Evolutionary conservation across 2,888 invertebrate genomes (phyloP).

Genomic region (Mamestra brassicae): DNA sequence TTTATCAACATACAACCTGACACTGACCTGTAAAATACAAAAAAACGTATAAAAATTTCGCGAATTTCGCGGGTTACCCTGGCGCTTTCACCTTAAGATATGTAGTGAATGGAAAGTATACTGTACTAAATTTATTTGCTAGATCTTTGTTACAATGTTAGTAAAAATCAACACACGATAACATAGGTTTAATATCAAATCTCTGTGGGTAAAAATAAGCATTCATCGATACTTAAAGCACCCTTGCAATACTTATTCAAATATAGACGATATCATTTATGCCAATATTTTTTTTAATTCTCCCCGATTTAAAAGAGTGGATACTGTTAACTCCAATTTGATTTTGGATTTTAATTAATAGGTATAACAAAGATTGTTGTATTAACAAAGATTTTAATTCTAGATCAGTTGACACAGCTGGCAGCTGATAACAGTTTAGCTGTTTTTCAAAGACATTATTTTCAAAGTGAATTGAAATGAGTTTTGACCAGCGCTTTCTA

Average conservation of each 20-base stretch:
- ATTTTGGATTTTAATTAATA: background rate
- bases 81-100: no score
- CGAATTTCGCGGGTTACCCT: no score
- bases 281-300: background rate
- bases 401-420: background rate
- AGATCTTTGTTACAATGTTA: no score
- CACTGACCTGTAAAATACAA: no score
- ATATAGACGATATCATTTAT: background rate
- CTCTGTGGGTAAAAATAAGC: background rate
- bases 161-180: no score
- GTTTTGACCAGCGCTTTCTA: background rate
- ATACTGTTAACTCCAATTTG: background rate
- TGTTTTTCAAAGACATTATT: background rate
- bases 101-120: no score
- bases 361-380: no score
- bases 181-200: background rate
- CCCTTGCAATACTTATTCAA: background rate
- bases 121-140: no score
- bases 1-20: no score
- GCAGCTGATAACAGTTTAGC: background rate
- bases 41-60: no score
- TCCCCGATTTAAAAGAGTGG: background rate
- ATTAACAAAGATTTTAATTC: background rate
- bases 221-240: background rate
- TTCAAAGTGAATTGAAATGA: background rate